These are phyloP conservation scores for Protosalanx chinensis DNA, from an alignment of 2,797 vertebrate genomes.

Conservation along the genomic window DNA sequence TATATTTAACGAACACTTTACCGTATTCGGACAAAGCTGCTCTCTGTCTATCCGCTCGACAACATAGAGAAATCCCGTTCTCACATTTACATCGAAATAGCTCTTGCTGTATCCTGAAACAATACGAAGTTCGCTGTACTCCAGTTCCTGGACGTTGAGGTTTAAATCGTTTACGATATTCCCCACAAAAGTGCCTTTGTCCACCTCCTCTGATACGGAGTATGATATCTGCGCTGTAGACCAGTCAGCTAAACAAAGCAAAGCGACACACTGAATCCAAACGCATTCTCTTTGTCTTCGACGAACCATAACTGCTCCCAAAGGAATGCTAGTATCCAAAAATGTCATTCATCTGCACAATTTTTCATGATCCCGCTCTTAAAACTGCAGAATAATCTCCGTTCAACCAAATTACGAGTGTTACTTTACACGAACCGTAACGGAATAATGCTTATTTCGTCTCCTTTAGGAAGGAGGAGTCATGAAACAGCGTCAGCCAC, in stretches of 20 bases:
- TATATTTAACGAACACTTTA: slow-evolving; percentile 65
- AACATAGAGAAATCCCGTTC: slow-evolving; percentile 64
- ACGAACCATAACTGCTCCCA: slow-evolving; percentile 27
- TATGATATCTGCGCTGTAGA: slow-evolving; percentile 65
- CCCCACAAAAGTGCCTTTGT: slow-evolving; percentile 49
- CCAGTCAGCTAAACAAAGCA: slow-evolving; percentile 51
- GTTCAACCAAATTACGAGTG: not conserved
- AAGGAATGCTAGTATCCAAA: not conserved
- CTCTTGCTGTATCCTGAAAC: slow-evolving; percentile 44
- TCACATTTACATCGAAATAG: slow-evolving; percentile 67
- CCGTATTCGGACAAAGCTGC: slow-evolving; percentile 62
- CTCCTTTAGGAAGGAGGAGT: slow-evolving; percentile 7
- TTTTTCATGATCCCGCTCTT: not conserved
- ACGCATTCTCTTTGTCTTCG: slow-evolving; percentile 11
- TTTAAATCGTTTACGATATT: slow-evolving; percentile 58
- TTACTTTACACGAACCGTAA: not conserved
- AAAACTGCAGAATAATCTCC: not conserved
- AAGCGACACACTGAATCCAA: slow-evolving; percentile 31
- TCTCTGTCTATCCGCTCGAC: slow-evolving; percentile 71
- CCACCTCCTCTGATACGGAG: slow-evolving; percentile 48
- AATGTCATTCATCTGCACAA: slow-evolving; percentile 3
- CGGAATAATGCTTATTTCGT: not conserved
- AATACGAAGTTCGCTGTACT: slow-evolving; percentile 48
- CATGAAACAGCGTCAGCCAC: not conserved
- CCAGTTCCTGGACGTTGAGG: slow-evolving; percentile 45